Evolutionary conservation across 2,888 invertebrate genomes (phyloP), one percentile per base, ranked within the genome.

Genomic region (Teinopalpus imperialis): DNA sequence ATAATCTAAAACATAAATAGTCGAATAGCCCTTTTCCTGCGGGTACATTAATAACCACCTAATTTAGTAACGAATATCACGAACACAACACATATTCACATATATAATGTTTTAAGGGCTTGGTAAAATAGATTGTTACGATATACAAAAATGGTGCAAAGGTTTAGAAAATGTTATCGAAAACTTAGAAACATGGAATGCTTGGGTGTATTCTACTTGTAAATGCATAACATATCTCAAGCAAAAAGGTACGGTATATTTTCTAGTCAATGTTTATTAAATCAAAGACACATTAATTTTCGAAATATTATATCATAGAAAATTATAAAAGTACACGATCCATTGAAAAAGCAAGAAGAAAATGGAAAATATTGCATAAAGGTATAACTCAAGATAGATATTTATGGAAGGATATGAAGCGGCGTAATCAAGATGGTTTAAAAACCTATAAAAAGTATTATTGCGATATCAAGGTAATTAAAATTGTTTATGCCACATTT

Each of bases 171-270:
- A 65, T 23, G 73, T 71, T 2, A 68, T 66, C 26, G 37, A 50
- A 27, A 74, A 80, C 54, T 56, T 86, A 16, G 69, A 79, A 45
- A 55, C 69, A 41, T 82, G 85, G 81, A 66, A 62, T 34, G 51
- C 57, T n/a, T 85, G 86, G 85, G 55, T 85, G 24, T 56, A 67
- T 21, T 63, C 56, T 32, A 65, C 68, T 9, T 66, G 70, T 47
- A 57, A 57, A 29, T 61, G 67, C 40, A 55, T 74, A 6, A 52
- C 49, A 10, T 27, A 48, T 21, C 48, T 76, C 30, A 60, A 69
- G 37, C 49, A 60, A 40, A 64, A 61, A 56, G 67, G 57, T 59
- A 52, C n/a, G n/a, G 9, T 20, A 21, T 8, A 3, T n/a, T 10
- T 39, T 50, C 2, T n/a, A n/a, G n/a, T n/a, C n/a, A n/a, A n/a